Percentiles rank a stretch among this genome's conserved stretches.
phyloP scores from a whole-genome alignment of 2,113 vertebrate genomes.

The Lycocorax pyrrhopterus region DNA sequence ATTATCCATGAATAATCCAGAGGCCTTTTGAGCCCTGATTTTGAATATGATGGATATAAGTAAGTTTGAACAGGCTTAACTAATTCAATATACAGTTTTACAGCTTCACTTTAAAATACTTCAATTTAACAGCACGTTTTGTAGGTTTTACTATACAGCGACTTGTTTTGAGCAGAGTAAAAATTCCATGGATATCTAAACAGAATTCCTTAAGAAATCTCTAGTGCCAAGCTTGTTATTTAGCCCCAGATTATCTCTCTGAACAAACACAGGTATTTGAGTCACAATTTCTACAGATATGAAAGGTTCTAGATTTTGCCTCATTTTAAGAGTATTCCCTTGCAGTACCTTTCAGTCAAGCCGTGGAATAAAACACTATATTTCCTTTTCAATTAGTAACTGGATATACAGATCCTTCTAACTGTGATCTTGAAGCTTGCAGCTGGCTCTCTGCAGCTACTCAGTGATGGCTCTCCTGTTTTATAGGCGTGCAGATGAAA shows the following conservation, averaged over 20 bases:
- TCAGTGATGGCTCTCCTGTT: not conserved
- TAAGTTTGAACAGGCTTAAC: not conserved
- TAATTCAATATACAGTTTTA: not conserved
- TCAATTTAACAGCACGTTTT: not conserved
- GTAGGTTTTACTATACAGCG: not conserved
- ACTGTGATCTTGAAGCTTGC: not conserved
- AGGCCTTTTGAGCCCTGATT: not conserved
- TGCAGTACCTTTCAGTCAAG: not conserved
- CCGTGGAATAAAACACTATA: not conserved
- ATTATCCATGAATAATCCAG: not conserved
- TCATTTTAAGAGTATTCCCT: not conserved
- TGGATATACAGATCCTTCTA: not conserved
- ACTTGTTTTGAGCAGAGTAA: not conserved
- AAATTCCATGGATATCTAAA: not conserved
- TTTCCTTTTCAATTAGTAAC: not conserved
- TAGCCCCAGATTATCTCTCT: not conserved
- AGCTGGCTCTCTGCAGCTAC: not conserved
- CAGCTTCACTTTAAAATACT: not conserved
- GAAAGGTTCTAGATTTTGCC: not conserved
- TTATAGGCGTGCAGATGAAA: not conserved
- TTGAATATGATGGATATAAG: not conserved
- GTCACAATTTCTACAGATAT: not conserved
- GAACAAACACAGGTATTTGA: not conserved
- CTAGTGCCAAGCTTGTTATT: not conserved
- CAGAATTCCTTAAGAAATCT: not conserved